phyloP scores from a whole-genome alignment of 2,113 vertebrate genomes.

The Plecotus auritus region DNA sequence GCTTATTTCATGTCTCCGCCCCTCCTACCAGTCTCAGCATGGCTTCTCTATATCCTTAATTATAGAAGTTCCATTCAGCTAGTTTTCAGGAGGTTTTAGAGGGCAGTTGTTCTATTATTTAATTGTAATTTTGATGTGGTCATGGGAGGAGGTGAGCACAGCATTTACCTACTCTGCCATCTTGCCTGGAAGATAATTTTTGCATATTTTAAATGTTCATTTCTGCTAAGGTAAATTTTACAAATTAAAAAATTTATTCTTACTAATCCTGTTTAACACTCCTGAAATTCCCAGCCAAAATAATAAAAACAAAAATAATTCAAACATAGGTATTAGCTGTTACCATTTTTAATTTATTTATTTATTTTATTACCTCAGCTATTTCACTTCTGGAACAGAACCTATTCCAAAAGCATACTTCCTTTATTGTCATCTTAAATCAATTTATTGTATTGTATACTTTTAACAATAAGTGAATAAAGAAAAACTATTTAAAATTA shows the following conservation, averaged over 20 bases:
- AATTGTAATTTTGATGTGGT: not conserved
- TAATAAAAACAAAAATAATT: conserved; percentile 7
- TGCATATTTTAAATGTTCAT: not conserved
- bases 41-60: not conserved
- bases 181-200: not conserved
- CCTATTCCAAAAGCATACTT: not conserved
- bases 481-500: not conserved
- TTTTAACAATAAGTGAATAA: not conserved
- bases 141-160: not conserved
- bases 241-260: not conserved
- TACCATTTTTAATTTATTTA: not conserved
- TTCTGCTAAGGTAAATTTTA: not conserved
- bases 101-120: not conserved
- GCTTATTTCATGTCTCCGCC: not conserved
- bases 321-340: not conserved
- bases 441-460: not conserved
- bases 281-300: not conserved
- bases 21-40: not conserved
- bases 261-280: not conserved
- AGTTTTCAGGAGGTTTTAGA: not conserved
- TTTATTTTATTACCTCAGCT: not conserved
- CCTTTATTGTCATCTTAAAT: not conserved
- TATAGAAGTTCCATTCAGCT: not conserved
- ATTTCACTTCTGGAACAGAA: not conserved
- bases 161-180: not conserved